These are phyloP conservation scores for Saccostrea glomerata DNA, from an alignment of 1,140 invertebrate species.

Conservation along the genomic window DNA sequence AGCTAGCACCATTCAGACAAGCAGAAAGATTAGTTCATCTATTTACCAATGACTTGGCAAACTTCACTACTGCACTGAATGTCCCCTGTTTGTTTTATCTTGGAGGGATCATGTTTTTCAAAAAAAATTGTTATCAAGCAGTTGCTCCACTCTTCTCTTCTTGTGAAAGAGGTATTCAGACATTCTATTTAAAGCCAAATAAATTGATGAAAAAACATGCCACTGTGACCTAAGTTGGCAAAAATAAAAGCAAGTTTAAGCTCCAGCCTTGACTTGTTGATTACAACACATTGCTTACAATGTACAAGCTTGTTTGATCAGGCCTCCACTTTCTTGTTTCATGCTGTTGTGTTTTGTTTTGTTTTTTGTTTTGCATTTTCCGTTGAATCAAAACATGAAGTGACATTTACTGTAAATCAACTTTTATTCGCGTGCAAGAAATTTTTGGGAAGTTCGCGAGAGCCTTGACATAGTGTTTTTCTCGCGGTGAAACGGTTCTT, in stretches of 20 bases:
- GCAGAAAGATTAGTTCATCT: neutral
- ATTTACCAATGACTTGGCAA: constrained; percentile 17
- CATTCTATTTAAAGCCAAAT: constrained; percentile 30
- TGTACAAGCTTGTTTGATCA: neutral
- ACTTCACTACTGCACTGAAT: neutral
- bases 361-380: too few species aligned
- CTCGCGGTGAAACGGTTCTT: too few species aligned
- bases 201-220: constrained; percentile 24
- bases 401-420: too few species aligned
- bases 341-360: neutral
- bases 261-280: neutral
- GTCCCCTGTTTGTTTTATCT: neutral
- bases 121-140: constrained; percentile 22
- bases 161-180: constrained; percentile 30
- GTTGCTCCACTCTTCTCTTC: constrained; percentile 5
- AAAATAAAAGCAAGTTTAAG: constrained; percentile 5
- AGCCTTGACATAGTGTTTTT: too few species aligned
- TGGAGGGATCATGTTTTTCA: neutral
- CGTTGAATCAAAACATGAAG: too few species aligned
- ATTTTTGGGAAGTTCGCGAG: too few species aligned
- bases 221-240: constrained; percentile 25
- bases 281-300: neutral
- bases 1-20: neutral
- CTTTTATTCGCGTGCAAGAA: too few species aligned
- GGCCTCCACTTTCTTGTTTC: neutral